phyloP scores from a whole-genome alignment of 2,797 vertebrate species.

The Tokudaia muenninki region DNA sequence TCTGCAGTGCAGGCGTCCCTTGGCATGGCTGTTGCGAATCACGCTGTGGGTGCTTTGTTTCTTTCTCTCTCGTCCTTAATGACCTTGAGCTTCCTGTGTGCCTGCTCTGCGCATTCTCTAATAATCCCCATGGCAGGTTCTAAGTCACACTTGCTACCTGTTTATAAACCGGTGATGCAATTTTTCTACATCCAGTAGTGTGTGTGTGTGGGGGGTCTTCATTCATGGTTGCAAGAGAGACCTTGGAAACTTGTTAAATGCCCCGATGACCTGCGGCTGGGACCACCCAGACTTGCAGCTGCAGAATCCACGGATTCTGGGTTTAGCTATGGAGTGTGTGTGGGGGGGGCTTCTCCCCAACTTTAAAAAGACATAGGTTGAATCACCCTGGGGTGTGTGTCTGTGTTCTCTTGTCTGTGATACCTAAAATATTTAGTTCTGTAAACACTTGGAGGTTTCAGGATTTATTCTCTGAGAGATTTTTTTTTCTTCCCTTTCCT shows the following conservation, averaged over 20 bases:
- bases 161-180: conserved; percentile 14
- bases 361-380: fast-evolving
- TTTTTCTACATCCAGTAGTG: conserved; percentile 59
- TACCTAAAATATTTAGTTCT: conserved; percentile 27
- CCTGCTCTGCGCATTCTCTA: neutral
- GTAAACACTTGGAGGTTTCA: neutral
- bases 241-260: neutral
- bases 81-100: conserved; percentile 62
- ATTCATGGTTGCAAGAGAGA: conserved; percentile 31
- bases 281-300: fast-evolving
- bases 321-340: neutral
- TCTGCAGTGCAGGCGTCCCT: neutral
- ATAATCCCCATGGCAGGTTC: conserved; percentile 68
- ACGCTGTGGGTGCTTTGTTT: neutral
- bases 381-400: neutral
- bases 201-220: neutral
- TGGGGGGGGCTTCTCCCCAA: neutral
- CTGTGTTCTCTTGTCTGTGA: neutral
- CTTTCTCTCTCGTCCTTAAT: neutral
- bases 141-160: conserved; percentile 73
- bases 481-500: neutral
- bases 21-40: neutral
- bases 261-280: conserved; percentile 24
- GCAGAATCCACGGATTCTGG: too few relatives aligned
- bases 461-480: neutral